Percentiles rank a stretch among this genome's conserved stretches.
Evolutionary conservation across 2,888 invertebrate species (phyloP).

Genomic region (Thecocarcelia acutangulata): DNA sequence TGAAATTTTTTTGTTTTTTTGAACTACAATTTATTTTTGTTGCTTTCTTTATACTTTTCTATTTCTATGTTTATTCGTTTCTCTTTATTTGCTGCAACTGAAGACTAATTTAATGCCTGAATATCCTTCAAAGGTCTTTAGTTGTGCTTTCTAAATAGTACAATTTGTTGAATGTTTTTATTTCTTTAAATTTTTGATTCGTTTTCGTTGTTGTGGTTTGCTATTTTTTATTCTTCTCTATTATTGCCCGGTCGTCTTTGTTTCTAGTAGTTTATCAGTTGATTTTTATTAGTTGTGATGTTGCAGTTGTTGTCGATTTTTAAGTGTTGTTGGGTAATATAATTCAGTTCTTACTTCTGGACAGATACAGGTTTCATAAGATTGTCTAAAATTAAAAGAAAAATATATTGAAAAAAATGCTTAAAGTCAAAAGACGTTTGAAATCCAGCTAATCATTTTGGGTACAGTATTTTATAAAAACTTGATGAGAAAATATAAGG

Average conservation of each 20-base stretch:
- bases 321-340: conserved; percentile 58
- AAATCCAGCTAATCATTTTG: too few species aligned
- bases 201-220: conserved; percentile 24
- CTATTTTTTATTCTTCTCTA: conserved; percentile 15
- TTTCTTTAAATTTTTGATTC: background rate
- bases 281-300: conserved; percentile 20
- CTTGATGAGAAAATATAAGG: too few species aligned
- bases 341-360: conserved; percentile 70
- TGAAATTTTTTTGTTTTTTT: conserved; percentile 36
- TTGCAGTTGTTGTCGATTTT: conserved; percentile 34
- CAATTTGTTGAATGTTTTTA: conserved; percentile 45
- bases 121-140: conserved; percentile 51
- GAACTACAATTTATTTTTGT: background rate
- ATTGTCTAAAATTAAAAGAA: conserved; percentile 73
- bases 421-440: too few species aligned
- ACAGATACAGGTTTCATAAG: conserved; percentile 73
- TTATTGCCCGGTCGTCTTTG: conserved; percentile 20
- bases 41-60: background rate
- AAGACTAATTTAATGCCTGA: conserved; percentile 58
- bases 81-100: background rate
- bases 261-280: conserved; percentile 29
- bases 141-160: conserved; percentile 37
- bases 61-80: conserved; percentile 10
- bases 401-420: background rate
- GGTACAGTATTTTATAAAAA: too few species aligned